phyloP scores from a whole-genome alignment of 30 jellyfish, hydroid and myxozoan genomes.

The Aurelia coerulea region DNA sequence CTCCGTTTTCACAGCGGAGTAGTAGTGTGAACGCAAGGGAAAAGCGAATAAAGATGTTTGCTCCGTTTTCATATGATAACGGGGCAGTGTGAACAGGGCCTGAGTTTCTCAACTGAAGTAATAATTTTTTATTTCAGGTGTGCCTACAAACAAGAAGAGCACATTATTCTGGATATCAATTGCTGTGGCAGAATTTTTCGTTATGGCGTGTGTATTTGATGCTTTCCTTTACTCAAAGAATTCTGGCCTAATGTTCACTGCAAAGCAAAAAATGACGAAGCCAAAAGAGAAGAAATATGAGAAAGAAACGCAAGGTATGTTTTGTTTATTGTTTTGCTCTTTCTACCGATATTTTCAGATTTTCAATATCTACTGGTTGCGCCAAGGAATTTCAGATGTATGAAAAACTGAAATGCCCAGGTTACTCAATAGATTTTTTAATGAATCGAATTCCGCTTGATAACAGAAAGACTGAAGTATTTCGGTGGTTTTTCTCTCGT shows the following conservation, averaged over 20 bases:
- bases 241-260: conserved; percentile 23
- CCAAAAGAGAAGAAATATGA: not conserved
- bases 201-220: conserved; percentile 42
- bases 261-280: not conserved
- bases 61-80: no score
- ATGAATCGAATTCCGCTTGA: not conserved
- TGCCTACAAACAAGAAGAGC: not conserved
- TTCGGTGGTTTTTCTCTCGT: no score
- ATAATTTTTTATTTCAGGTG: not conserved
- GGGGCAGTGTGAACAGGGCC: no score
- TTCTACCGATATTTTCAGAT: no score
- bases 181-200: conserved; percentile 33
- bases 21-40: no score
- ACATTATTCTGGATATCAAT: conserved; percentile 40
- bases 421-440: not conserved
- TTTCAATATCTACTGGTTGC: not conserved
- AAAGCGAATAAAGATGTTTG: no score
- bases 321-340: not conserved
- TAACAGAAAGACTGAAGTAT: no score
- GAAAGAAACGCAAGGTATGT: conserved; percentile 13
- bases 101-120: not conserved
- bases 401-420: not conserved
- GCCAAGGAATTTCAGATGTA: not conserved
- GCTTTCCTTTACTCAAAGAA: conserved; percentile 40
- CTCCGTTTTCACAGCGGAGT: no score